Base-by-base conservation (phyloP, 2,888 invertebrate species). In the Lymantria dispar region DNA sequence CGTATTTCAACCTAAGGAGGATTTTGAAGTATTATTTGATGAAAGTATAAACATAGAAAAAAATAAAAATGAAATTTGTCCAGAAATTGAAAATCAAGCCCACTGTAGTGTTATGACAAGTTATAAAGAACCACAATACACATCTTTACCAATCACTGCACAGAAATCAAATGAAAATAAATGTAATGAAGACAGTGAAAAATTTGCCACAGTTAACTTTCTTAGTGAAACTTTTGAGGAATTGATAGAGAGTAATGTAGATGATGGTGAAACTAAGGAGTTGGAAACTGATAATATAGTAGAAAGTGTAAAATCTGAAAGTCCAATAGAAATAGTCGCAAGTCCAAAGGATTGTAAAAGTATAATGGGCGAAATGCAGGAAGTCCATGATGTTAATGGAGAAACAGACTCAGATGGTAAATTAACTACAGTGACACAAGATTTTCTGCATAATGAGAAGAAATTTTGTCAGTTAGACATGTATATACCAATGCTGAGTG, bases 391-490 rank as follows among this genome's bases (percentile, higher is more conserved):
- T 36, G 52, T 63, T 8, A 75, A 78, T 12, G 76, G 76, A n/a
- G 63, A 74, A 3, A 52, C 60, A 7, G 76, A 73, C 12, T 52
- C 55, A 11, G 65, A 68, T 29, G 75, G 71, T 7, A 80, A 71
- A 45, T 60, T 86, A 46, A 63, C 78, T 0, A 67, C 76, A 1
- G 80, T 80, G 1, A 89, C 90, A 7, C 80, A 87, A 57, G 77
- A 85, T 67, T 91, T 92, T 73, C 83, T 92, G 52, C 82, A 85
- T 50, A 91, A 91, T 36, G 92, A 91, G 53, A 92, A 92, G 69
- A 89, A 89, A 11, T 92, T 87, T 55, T 88, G 87, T 53, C 77
- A 83, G 45, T 60, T 83, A 0, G 83, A 87, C 58, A 69, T 78
- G 3, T 89, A 78, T 63, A 68, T 87, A 42, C 89, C 89, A 3